Evolutionary conservation across 2,113 vertebrate species (phyloP), one percentile per base, ranked within the genome.

Genomic region (Willisornis vidua): DNA sequence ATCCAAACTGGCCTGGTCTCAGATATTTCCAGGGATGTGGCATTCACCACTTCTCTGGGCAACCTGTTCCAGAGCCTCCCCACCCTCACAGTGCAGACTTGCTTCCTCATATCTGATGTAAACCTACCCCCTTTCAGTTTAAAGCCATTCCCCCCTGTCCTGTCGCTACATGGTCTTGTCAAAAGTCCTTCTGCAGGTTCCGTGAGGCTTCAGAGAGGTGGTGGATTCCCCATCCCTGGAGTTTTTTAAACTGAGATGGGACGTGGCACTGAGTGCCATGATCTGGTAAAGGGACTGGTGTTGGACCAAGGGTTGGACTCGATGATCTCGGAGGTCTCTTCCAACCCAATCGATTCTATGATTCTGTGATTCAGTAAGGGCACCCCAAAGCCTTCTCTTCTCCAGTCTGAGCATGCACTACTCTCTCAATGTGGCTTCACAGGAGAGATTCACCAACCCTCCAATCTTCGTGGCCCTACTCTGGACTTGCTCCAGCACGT

Each of bases 381-480:
- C 5, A 3, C 1, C 6, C 15, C 22, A 12, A 55, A 62, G 22
- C 35, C 18, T 55, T 54, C 20, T 41, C 24, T n/a, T 57, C n/a
- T 46, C 20, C 22, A 37, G 10, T 41, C 46, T 49, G 48, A 68
- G 17, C 29, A 74, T 14, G 52, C 29, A 19, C 15, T 24, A 4
- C 12, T 74, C 18, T 70, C 12, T 62, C 8, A 7, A 11, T 6
- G 12, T 86, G 20, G 61, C 46, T 68, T 62, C 35, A 28, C 26
- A 61, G 46, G 39, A 67, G 46, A 61, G n/a, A 15, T 74, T 55
- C 14, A 41, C 29, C 39, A 62, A 15, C 48, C 31, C 15, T 62
- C 18, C 43, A 19, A 18, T 65, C 23, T 65, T 68, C 0, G 0
- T 24, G 41, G 22, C 22, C 15, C 7, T 81, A 13, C 9, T 68